These are phyloP conservation scores for Napeogenes sylphis DNA, from an alignment of 2,888 invertebrate genomes.

Conservation along the genomic window DNA sequence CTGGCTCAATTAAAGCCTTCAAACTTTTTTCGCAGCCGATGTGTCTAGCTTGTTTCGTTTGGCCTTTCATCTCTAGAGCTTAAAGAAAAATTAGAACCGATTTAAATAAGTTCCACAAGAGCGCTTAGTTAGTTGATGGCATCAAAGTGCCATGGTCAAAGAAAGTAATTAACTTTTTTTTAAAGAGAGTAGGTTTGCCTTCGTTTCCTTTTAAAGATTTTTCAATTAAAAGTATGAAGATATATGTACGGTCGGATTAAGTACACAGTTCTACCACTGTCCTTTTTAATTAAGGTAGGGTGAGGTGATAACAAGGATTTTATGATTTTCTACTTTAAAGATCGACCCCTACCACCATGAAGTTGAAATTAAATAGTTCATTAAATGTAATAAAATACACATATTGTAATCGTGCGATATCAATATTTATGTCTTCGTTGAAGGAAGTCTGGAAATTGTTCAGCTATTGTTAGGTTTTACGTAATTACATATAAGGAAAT, in stretches of 20 bases:
- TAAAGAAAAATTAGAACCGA: conserved; percentile 52
- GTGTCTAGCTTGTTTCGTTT: conserved; percentile 42
- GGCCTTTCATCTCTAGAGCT: conserved; percentile 47
- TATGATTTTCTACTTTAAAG: neutral
- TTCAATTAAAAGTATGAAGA: conserved; percentile 13
- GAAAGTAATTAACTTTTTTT: conserved; percentile 24
- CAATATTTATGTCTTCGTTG: conserved; percentile 4
- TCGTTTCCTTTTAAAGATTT: conserved; percentile 16
- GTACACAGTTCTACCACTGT: neutral
- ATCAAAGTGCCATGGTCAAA: conserved; percentile 16
- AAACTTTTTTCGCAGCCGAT: conserved; percentile 62
- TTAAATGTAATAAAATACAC: neutral
- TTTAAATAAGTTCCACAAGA: conserved; percentile 40
- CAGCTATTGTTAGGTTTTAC: conserved; percentile 12
- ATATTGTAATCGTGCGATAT: neutral
- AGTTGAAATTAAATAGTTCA: no score
- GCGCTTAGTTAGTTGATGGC: conserved; percentile 19
- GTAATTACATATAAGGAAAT: conserved; percentile 18
- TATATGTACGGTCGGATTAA: neutral
- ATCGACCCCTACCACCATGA: neutral
- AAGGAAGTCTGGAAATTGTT: neutral
- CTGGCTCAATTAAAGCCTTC: conserved; percentile 71
- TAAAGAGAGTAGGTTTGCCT: conserved; percentile 19
- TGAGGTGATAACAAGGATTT: neutral
- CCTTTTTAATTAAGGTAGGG: neutral